Percentiles rank a stretch among this genome's conserved stretches.
These are phyloP conservation scores for Rhodinocichla rosea DNA, from an alignment of 2,113 vertebrate species.

Conservation along the genomic window DNA sequence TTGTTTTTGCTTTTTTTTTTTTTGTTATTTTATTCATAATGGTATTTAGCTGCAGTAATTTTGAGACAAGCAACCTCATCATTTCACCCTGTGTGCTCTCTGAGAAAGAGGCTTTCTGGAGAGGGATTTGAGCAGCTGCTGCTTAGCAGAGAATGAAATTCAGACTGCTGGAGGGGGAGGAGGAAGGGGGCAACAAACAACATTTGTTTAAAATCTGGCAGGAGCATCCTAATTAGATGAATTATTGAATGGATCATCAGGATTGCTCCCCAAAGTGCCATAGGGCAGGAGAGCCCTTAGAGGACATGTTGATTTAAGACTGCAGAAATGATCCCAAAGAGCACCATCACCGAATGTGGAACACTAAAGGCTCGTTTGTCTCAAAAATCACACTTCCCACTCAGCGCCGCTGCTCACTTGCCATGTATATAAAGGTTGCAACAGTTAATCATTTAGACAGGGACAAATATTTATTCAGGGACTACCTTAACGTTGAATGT, in stretches of 20 bases:
- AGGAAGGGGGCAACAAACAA: conserved; percentile 44
- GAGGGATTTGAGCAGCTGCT: conserved; percentile 62
- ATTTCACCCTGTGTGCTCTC: background rate
- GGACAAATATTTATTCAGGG: conserved; percentile 74
- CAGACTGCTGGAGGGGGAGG: background rate
- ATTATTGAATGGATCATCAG: conserved; percentile 32
- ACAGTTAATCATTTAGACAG: conserved; percentile 50
- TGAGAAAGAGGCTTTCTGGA: conserved; percentile 40
- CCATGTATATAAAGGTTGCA: conserved; percentile 14
- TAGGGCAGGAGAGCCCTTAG: conserved; percentile 3
- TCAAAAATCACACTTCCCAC: conserved; percentile 47
- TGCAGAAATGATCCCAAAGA: background rate
- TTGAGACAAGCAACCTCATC: conserved; percentile 10
- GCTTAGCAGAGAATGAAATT: conserved; percentile 42
- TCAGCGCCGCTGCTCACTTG: background rate
- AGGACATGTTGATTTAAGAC: background rate
- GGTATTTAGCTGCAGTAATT: background rate
- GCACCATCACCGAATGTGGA: background rate
- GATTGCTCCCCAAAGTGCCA: background rate
- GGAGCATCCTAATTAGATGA: conserved; percentile 38
- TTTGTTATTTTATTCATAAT: background rate
- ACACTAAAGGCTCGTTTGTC: background rate
- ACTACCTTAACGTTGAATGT: conserved; percentile 98
- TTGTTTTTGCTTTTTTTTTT: too few relatives aligned
- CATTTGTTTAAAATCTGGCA: conserved; percentile 61